Conservation (phyloP, 2,888 invertebrate genomes). For the Chirona hameri region DNA sequence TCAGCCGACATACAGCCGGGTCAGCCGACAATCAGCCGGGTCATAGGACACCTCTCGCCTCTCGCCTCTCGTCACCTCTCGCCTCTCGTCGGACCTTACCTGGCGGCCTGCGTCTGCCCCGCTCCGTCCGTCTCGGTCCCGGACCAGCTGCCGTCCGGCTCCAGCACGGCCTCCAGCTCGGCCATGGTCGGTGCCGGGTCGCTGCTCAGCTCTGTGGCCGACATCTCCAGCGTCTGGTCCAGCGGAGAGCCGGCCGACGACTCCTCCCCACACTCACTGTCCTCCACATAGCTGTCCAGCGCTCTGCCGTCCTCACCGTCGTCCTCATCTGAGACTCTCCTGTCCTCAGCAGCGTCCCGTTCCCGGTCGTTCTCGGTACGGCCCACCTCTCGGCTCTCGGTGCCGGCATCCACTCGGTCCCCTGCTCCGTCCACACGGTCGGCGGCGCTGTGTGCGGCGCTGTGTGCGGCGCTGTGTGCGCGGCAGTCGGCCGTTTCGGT, state of each 20-base stretch:
- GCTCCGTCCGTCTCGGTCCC: neutral
- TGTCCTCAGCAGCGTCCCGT: neutral
- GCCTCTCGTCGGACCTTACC: neutral
- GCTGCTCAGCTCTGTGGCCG: neutral
- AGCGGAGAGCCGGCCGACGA: neutral
- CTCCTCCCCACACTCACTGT: neutral
- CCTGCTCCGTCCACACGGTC: neutral
- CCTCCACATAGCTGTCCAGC: neutral
- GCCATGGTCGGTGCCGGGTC: neutral
- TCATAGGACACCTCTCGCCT: neutral
- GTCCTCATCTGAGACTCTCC: neutral
- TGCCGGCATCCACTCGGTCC: neutral
- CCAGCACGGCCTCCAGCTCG: neutral
- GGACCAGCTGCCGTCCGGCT: neutral
- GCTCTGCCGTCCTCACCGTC: neutral
- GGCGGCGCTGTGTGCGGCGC: neutral
- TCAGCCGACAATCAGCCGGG: no score
- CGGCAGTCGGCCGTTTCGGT: neutral
- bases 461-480: neutral
- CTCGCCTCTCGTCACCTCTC: neutral
- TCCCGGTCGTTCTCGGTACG: neutral
- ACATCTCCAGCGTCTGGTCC: slow-evolving; percentile 4
- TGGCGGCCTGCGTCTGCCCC: neutral
- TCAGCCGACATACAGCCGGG: no score
- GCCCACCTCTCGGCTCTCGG: neutral